Evolutionary conservation across 2,888 invertebrate genomes (phyloP), one percentile per base, ranked within the genome.

Genomic region (Drosophila bunnanda): DNA sequence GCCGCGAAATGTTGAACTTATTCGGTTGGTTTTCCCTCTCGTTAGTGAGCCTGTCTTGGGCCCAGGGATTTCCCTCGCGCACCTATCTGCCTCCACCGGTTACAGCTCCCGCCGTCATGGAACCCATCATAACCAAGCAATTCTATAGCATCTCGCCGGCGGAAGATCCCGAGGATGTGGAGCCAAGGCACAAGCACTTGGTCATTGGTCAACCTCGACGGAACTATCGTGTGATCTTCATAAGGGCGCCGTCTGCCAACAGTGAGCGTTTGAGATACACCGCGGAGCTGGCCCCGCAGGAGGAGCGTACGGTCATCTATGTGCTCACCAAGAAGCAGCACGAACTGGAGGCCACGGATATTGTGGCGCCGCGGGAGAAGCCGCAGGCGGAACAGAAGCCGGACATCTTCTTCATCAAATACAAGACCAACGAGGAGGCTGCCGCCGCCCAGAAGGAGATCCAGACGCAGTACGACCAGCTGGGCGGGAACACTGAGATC

Each of bases 231-330:
- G 91, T 92, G 6, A 90, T 92, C 4, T 92, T 92, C 67, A 92
- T 92, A 32, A 91, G 91, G 55, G 91, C 92, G 13, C 92, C 92
- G 38, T 68, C 77, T 13, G 72, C 80, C 1, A 76, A 75, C 4
- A 77, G 66, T 54, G 76, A 74, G 8, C 85, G 84, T 5, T 72
- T 89, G 1, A 83, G 76, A 41, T 84, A 91, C 20, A 87, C 91
- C 0, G 91, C 91, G 0, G 90, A 91, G 73, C 79, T 90, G 73
- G 91, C 92, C 7, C 91, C 92, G 22, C 91, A 91, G 65, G 92
- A 92, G 78, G 92, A 92, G 56, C 92, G 92, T 69, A 92, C 92
- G 4, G 91, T 91, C 48, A 92, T 92, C 71, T 92, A 92, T 68
- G 92, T 92, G 10, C 78, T 92, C 20, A 90, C 84, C 52, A 90